Percentiles rank a stretch among this genome's conserved stretches.
Conservation (phyloP, 2,113 vertebrate species). For the Regulus satrapa region DNA sequence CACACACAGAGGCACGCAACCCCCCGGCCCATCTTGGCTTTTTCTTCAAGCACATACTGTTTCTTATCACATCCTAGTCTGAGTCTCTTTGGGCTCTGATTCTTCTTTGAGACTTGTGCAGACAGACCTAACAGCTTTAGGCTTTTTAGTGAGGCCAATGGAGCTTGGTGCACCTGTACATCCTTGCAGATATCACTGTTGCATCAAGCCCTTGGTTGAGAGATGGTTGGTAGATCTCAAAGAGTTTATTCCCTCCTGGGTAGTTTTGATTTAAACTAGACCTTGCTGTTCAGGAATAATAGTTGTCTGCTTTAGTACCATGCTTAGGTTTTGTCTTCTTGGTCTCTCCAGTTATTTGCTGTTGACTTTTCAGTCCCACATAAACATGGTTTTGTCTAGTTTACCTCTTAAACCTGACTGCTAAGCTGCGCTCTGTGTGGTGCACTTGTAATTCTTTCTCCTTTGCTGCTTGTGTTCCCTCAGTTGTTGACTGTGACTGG, state of each 20-base stretch:
- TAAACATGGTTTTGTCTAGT: neutral
- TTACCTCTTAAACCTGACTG: neutral
- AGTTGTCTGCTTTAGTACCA: neutral
- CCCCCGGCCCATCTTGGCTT: rapidly evolving
- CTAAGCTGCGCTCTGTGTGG: neutral
- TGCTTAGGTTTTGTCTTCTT: neutral
- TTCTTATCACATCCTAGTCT: neutral
- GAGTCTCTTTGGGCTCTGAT: neutral
- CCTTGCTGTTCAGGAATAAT: neutral
- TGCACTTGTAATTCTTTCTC: neutral
- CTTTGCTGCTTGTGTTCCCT: slow-evolving; percentile 48
- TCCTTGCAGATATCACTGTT: neutral
- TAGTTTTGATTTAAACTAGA: neutral
- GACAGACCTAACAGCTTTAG: neutral
- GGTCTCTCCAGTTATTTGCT: neutral
- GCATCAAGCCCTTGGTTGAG: neutral
- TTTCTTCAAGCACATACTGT: neutral
- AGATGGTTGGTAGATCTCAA: neutral
- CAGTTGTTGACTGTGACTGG: slow-evolving; percentile 73
- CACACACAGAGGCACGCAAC: neutral
- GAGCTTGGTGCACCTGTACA: neutral
- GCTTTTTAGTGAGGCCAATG: neutral
- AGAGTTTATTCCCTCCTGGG: neutral
- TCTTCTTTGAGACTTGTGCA: neutral
- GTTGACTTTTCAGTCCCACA: neutral